Evolutionary conservation across 2,113 vertebrate species (phyloP).

Genomic region (Lycaon pictus): DNA sequence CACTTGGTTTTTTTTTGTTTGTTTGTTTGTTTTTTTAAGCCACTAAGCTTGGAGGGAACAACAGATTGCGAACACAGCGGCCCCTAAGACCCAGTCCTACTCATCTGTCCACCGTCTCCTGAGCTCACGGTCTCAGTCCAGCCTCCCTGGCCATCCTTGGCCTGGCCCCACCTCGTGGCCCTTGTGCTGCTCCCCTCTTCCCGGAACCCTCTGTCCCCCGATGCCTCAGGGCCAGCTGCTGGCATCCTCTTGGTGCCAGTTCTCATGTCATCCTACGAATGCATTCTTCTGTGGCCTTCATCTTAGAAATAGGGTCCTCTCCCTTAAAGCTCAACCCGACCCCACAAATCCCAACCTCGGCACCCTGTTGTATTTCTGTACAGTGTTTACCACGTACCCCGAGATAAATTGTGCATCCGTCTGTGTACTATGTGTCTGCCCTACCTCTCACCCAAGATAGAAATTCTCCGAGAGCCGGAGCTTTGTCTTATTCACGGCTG

Average conservation of each 20-base stretch:
- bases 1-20: background rate
- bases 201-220: background rate
- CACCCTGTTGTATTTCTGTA: background rate
- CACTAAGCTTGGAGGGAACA: background rate
- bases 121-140: background rate
- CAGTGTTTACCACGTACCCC: background rate
- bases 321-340: background rate
- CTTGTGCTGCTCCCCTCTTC: background rate
- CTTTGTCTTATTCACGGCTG: background rate
- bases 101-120: accelerated
- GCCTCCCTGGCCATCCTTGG: background rate
- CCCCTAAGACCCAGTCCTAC: background rate
- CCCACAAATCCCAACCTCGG: background rate
- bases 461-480: background rate
- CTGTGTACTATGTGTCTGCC: background rate
- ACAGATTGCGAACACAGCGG: accelerated
- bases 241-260: background rate
- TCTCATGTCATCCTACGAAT: background rate
- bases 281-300: background rate
- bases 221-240: background rate
- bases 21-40: background rate
- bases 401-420: background rate
- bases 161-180: background rate
- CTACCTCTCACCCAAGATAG: background rate
- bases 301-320: background rate